phyloP scores from a whole-genome alignment of 1,140 invertebrate genomes.

The Euborellia annulipes region DNA sequence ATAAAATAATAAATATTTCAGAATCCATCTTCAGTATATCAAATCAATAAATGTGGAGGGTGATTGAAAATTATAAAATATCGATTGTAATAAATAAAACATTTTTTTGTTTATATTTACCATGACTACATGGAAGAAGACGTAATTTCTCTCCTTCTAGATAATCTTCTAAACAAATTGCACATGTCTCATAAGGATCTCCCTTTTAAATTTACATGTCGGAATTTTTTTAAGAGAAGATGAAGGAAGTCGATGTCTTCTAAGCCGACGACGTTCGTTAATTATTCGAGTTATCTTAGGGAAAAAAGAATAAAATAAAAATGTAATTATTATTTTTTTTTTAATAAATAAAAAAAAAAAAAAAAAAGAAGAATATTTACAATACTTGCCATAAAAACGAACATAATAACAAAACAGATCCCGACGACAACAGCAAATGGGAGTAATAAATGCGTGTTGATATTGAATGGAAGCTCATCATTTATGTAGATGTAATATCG shows the following conservation, averaged over 20 bases:
- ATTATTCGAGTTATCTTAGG: conserved; percentile 57
- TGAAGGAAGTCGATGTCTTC: conserved; percentile 66
- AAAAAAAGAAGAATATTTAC: neutral
- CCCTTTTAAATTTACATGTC: conserved; percentile 75
- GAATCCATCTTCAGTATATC: too few relatives aligned
- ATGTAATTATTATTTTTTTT: conserved; percentile 5
- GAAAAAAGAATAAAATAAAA: conserved; percentile 8
- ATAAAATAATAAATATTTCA: too few relatives aligned
- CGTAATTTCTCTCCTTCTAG: conserved; percentile 87
- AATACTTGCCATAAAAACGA: conserved; percentile 55
- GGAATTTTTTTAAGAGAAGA: conserved; percentile 81
- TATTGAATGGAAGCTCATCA: conserved; percentile 63
- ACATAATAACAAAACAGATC: conserved; percentile 75
- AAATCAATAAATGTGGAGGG: too few relatives aligned
- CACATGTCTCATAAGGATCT: conserved; percentile 92
- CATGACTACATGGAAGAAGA: conserved; percentile 89
- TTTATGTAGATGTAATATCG: conserved; percentile 62
- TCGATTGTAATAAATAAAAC: neutral
- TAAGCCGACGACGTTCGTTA: conserved; percentile 57
- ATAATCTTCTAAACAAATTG: conserved; percentile 97
- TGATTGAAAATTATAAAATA: neutral
- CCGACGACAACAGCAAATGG: conserved; percentile 81
- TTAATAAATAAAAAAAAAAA: neutral
- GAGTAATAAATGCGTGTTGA: conserved; percentile 68
- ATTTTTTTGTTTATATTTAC: conserved; percentile 45